These are phyloP conservation scores for Cryptocheilus praepositus DNA, from an alignment of 2,888 invertebrate genomes.

Conservation along the genomic window DNA sequence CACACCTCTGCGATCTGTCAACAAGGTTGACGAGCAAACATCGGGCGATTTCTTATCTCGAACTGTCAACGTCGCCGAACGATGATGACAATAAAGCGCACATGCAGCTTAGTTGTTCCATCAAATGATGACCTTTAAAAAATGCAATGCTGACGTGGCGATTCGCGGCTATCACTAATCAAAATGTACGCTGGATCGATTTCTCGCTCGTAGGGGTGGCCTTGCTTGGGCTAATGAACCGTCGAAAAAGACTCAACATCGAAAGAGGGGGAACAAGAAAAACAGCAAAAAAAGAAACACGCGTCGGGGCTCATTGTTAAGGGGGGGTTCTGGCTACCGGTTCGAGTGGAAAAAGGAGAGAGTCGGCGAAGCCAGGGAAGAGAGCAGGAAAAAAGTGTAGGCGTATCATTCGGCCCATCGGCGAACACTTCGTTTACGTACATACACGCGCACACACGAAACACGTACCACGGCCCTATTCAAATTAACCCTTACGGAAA, in stretches of 20 bases:
- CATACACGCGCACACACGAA: conserved; percentile 15
- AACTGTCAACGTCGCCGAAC: conserved; percentile 33
- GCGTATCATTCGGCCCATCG: conserved; percentile 55
- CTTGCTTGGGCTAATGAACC: not conserved
- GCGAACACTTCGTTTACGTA: conserved; percentile 9
- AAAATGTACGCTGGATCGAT: conserved; percentile 15
- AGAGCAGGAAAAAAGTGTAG: conserved; percentile 52
- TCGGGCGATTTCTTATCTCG: conserved; percentile 59
- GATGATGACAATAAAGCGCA: conserved; percentile 44
- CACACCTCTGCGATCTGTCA: conserved; percentile 39
- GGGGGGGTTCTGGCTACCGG: not conserved
- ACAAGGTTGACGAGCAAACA: conserved; percentile 52
- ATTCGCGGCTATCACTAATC: conserved; percentile 10
- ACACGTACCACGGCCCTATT: conserved; percentile 57
- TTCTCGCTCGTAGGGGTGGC: conserved; percentile 14
- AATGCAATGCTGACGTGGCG: conserved; percentile 39
- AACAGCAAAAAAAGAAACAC: conserved; percentile 13
- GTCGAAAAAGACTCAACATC: not conserved
- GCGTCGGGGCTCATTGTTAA: not conserved
- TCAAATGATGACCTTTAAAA: conserved; percentile 48
- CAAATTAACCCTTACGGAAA: conserved; percentile 73
- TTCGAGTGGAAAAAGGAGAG: conserved; percentile 13
- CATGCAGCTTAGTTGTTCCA: conserved; percentile 9
- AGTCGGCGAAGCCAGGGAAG: conserved; percentile 16
- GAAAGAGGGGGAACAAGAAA: not conserved